These are phyloP conservation scores for Sinella curviseta DNA, from an alignment of 1,140 invertebrate genomes.

Conservation along the genomic window DNA sequence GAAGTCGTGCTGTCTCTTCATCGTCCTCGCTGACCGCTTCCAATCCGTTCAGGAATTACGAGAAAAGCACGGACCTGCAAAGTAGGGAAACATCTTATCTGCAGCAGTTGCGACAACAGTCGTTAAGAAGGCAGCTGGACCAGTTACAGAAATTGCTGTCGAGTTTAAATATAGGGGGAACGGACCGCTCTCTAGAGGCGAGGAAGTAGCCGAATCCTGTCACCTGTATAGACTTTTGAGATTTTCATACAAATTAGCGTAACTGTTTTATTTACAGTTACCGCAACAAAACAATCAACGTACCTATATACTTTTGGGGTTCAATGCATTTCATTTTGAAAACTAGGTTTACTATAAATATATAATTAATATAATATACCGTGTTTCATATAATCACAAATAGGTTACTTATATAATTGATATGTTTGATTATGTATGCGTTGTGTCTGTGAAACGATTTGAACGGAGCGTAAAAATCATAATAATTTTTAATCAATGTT, in stretches of 20 bases:
- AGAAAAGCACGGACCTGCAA: background rate
- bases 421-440: too few species aligned
- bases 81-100: background rate
- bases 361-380: too few species aligned
- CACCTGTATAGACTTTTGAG: too few species aligned
- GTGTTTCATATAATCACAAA: too few species aligned
- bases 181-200: background rate
- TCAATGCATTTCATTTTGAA: constrained; percentile 22
- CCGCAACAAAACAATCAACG: background rate
- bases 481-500: too few species aligned
- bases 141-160: constrained; percentile 4
- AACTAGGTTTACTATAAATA: too few species aligned
- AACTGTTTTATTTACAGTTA: background rate
- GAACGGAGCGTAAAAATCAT: too few species aligned
- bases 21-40: background rate
- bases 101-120: background rate
- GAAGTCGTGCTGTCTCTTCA: background rate
- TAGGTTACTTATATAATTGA: too few species aligned
- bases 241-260: background rate
- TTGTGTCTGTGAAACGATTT: too few species aligned
- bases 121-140: background rate
- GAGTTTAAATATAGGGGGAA: background rate
- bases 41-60: background rate
- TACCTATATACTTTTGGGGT: background rate
- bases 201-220: background rate